These are phyloP conservation scores for Carterocephalus palaemon DNA, from an alignment of 2,888 invertebrate species.

Conservation along the genomic window DNA sequence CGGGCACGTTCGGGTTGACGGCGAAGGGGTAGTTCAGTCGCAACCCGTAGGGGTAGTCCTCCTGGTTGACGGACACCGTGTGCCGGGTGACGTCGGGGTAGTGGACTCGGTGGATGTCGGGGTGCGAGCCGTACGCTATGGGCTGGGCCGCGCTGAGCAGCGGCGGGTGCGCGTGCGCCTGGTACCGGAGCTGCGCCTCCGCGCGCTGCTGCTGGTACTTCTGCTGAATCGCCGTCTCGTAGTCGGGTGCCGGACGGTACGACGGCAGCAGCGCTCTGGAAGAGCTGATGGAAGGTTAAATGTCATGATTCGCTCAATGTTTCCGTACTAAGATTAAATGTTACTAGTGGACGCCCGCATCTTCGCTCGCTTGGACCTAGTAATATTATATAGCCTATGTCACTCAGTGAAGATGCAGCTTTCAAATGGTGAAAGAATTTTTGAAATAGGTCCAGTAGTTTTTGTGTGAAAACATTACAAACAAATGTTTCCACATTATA, in stretches of 20 bases:
- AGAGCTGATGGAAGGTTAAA: constrained; percentile 11
- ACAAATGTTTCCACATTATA: too few species aligned
- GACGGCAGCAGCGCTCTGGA: constrained; percentile 87
- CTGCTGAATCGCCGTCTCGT: constrained; percentile 94
- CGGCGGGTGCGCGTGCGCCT: constrained; percentile 51
- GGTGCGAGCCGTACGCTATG: constrained; percentile 83
- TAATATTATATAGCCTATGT: too few species aligned
- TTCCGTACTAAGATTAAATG: too few species aligned
- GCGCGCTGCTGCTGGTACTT: constrained; percentile 82
- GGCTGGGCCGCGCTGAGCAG: constrained; percentile 50
- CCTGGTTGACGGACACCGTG: constrained; percentile 50
- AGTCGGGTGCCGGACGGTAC: constrained; percentile 95
- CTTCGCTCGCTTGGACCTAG: too few species aligned
- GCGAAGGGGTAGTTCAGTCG: constrained; percentile 65
- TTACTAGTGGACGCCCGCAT: too few species aligned
- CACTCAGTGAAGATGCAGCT: too few species aligned
- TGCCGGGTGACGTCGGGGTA: constrained; percentile 84
- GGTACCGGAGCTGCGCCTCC: constrained; percentile 62
- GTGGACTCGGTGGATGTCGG: constrained; percentile 84
- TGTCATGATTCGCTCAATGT: background rate
- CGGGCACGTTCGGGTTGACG: constrained; percentile 62
- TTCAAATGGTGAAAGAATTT: too few species aligned
- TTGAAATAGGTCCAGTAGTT: too few species aligned
- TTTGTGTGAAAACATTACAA: too few species aligned
- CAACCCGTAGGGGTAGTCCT: constrained; percentile 55